Base-by-base conservation (phyloP, 2,888 invertebrate genomes). In the Margaritifera margaritifera region DNA sequence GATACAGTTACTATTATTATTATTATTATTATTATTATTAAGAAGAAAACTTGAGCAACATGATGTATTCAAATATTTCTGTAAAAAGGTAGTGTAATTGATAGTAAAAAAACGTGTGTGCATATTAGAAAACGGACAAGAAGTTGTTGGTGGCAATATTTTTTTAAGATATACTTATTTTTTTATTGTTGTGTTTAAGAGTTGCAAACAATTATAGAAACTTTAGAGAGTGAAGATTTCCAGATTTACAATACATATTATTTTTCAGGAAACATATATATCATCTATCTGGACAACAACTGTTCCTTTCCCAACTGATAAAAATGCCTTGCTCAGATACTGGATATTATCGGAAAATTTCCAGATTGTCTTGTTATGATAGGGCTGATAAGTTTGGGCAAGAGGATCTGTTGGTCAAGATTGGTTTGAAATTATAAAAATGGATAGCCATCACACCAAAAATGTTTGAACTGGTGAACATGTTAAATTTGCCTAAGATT, bases 241-340 rank as follows among this genome's bases (percentile, higher is more conserved):
- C 50, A 6, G 18, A 42, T 68, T 62, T 53, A 55, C 18, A 4
- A 0, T 22, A 15, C 22, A n/a, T 60, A 24, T 50, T 24, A 22
- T 22, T 61, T 64, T 69, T 52, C 72, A 71, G 78, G 70, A 6
- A 72, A 78, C 15, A 78, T 90, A 31, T 90, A 91, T 74, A 66
- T 77, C 4, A 74, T 90, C 4, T 90, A 90, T 75, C 73, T 91
- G 22, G 91, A 91, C 75, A 90, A 90, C 75, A 91, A 90, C 0
- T 89, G 88, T 75, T 56, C 65, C 4, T 90, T 90, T 77, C 89
- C 88, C 8, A 66, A 85, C 3, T 74, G 87, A 63, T 82, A 86
- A 24, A 80, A 84, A 51, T 85, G 85, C 20, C 76, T 75, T 5
- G 66, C 80, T 22, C 63, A 80, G 31, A 83, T 90, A 6, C 69